Base-by-base conservation (phyloP, 2,113 vertebrate species). In the Odontesthes bonariensis region DNA sequence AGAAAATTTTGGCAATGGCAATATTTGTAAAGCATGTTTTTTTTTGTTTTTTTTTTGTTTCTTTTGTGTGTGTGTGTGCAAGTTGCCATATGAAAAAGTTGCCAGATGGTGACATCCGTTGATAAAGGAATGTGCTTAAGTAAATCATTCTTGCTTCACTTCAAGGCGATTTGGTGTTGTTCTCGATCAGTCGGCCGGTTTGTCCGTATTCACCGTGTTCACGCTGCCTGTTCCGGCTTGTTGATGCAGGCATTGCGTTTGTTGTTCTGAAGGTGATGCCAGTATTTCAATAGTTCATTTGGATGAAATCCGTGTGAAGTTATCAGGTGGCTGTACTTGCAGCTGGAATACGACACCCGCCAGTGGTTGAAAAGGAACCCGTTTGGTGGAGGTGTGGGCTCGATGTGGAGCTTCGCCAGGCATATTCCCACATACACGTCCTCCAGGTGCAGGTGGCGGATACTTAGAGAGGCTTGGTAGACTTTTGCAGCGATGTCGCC, bases 351-450 rank as follows among this genome's bases (percentile, higher is more conserved):
- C 86, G 96, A 95, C 88, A 99, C 97, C 76, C 97, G 90, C 97
- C 97, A 98, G 94, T 98, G 96, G 91, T 99, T 98, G 93, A 99
- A 99, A 59, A 99, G 94, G 84, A 96, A 97, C 69, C 96, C 95
- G 1, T 98, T 98, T 84, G 97, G 95, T 0, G 97, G 97, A 55
- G 96, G 95, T 47, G 91, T 92, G 23, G 97, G 97, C 85, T 98
- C 96, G 32, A 99, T 95, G 68, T 93, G 89, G 65, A 99, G 83
- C 87, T 97, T 96, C 75, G 96, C 96, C 13, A 99, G 94, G 67
- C 98, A 99, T 80, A 99, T 93, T 42, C 96, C 98, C 56, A 99
- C 96, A 0, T 97, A 98, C 5, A 99, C 98, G 0, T 99, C 98
- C 89, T 99, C 98, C 78, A 99, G 91, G 70, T 98, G 97, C 89